These are phyloP conservation scores for Drosophila burlai DNA, from an alignment of 1,140 invertebrate genomes.

Conservation along the genomic window DNA sequence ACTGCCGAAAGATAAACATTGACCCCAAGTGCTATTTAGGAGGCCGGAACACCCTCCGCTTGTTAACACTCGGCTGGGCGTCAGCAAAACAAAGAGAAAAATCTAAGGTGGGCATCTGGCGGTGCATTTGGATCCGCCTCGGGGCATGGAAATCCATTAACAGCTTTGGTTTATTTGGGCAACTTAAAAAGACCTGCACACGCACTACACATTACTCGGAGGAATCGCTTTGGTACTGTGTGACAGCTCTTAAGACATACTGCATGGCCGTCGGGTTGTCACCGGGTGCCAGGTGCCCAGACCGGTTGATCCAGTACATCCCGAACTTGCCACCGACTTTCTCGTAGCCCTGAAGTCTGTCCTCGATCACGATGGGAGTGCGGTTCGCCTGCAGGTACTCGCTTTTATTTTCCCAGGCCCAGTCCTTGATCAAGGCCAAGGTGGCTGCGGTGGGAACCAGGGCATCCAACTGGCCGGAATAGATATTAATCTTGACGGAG, in stretches of 20 bases:
- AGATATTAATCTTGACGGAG: conserved; percentile 68
- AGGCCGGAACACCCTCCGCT: neutral
- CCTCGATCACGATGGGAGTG: conserved; percentile 86
- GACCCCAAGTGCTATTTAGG: conserved; percentile 8
- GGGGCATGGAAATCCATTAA: neutral
- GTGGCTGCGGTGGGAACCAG: conserved; percentile 88
- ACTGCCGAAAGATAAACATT: conserved; percentile 24
- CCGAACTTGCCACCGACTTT: conserved; percentile 89
- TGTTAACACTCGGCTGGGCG: conserved; percentile 9
- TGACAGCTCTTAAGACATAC: conserved; percentile 56
- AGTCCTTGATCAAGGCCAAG: conserved; percentile 89
- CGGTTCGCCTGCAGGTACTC: conserved; percentile 86
- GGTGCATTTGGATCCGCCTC: neutral
- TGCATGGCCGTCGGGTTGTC: conserved; percentile 79
- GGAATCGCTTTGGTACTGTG: conserved; percentile 3
- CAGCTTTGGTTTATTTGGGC: neutral
- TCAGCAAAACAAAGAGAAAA: conserved; percentile 1
- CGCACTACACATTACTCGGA: neutral
- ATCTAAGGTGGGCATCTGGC: conserved; percentile 17
- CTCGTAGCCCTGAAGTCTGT: conserved; percentile 88
- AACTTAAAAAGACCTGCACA: neutral
- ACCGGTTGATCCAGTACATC: conserved; percentile 90
- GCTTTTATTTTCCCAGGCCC: conserved; percentile 88
- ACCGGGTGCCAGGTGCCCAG: conserved; percentile 87
- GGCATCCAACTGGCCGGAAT: conserved; percentile 88